phyloP scores from a whole-genome alignment of 1,140 invertebrate genomes.

The Bathynomus jamesi region DNA sequence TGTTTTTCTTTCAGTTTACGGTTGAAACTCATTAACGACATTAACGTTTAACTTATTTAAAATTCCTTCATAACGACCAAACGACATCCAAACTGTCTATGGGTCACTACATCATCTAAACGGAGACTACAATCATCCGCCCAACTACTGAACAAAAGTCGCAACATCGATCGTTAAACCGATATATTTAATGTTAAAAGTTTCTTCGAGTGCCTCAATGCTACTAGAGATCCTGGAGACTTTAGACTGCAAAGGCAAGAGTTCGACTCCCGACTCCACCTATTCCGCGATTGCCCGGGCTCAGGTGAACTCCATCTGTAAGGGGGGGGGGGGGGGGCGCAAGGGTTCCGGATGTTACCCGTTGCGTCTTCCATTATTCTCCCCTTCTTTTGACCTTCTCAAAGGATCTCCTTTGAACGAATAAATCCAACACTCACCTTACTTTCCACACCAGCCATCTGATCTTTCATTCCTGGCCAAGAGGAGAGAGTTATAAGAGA shows the following conservation, averaged over 20 bases:
- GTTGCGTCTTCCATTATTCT: background rate
- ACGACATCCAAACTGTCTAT: too few species aligned
- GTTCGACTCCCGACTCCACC: background rate
- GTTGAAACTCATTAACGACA: too few species aligned
- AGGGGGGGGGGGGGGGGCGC: background rate
- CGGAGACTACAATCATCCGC: too few species aligned
- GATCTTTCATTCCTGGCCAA: conserved; percentile 73
- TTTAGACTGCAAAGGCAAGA: conserved; percentile 1
- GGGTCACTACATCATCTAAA: too few species aligned
- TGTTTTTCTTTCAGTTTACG: too few species aligned
- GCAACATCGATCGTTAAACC: too few species aligned
- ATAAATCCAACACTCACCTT: conserved; percentile 53
- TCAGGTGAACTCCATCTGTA: background rate
- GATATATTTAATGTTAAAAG: too few species aligned
- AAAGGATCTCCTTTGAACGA: background rate
- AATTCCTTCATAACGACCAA: too few species aligned
- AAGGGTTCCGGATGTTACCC: background rate
- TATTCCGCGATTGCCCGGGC: background rate
- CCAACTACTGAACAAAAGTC: too few species aligned
- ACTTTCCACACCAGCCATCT: conserved; percentile 63
- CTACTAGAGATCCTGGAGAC: background rate
- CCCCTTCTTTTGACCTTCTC: background rate
- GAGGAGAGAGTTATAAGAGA: conserved; percentile 69
- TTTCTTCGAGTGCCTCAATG: too few species aligned
- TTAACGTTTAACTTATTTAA: too few species aligned